Evolutionary conservation across 2,113 vertebrate species (phyloP).

Genomic region (Chaetura pelagica): DNA sequence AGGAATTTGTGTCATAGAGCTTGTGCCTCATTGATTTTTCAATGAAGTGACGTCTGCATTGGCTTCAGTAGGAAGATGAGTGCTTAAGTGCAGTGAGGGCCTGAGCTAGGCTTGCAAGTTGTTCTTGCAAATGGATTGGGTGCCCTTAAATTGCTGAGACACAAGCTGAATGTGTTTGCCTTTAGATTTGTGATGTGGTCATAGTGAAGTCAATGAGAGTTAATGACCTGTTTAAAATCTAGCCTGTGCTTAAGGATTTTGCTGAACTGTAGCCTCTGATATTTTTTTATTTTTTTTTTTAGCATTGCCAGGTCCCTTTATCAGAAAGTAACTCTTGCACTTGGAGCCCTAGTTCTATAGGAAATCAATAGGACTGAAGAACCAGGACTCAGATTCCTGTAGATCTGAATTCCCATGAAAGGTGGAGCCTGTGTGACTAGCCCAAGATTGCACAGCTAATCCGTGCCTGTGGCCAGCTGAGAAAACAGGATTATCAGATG

Average conservation of each 20-base stretch:
- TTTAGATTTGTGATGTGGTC: neutral
- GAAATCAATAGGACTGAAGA: neutral
- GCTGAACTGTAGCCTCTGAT: neutral
- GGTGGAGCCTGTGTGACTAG: neutral
- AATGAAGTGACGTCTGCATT: neutral
- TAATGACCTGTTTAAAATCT: neutral
- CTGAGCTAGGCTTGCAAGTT: slow-evolving; percentile 4
- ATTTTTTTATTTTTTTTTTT: neutral
- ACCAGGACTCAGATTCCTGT: neutral
- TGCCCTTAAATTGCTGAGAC: neutral
- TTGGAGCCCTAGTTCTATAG: neutral
- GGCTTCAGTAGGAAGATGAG: neutral
- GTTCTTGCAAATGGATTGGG: neutral
- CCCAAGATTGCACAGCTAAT: neutral
- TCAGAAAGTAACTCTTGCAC: neutral
- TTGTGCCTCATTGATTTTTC: slow-evolving; percentile 20
- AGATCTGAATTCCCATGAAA: neutral
- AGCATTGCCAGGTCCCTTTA: neutral
- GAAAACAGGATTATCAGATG: neutral
- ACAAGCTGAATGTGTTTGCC: neutral
- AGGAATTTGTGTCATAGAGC: neutral
- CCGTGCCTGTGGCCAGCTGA: neutral
- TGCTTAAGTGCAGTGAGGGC: neutral
- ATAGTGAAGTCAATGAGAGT: neutral
- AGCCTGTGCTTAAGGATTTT: neutral